phyloP scores from a whole-genome alignment of 2,113 vertebrate species.

The Geococcyx californianus region DNA sequence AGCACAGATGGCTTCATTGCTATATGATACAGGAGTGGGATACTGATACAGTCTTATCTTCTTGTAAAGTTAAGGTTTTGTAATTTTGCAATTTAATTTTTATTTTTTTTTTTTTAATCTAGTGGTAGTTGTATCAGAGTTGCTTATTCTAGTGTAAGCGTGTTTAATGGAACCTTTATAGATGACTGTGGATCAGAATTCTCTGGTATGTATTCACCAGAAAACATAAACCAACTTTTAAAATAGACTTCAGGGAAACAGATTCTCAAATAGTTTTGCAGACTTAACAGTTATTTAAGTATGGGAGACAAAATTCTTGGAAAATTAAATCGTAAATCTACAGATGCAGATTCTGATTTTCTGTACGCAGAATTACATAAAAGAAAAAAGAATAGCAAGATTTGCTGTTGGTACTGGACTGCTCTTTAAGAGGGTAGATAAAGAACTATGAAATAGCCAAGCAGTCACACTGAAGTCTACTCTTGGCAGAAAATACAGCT shows the following conservation, averaged over 20 bases:
- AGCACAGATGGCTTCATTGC: neutral
- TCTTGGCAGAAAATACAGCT: neutral
- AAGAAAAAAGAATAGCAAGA: neutral
- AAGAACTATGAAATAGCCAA: neutral
- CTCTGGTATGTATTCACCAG: neutral
- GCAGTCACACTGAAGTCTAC: neutral
- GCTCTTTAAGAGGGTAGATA: neutral
- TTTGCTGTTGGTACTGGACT: neutral
- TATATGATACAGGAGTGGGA: neutral
- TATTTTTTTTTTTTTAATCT: neutral
- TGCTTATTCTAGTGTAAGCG: neutral
- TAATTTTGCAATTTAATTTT: no score
- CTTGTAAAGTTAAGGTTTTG: neutral
- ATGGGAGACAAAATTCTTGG: neutral
- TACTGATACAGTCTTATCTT: neutral
- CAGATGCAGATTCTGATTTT: neutral
- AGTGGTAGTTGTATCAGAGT: neutral
- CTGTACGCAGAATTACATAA: neutral
- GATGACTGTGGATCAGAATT: neutral
- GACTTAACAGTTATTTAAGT: neutral
- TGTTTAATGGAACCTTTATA: neutral
- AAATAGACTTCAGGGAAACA: neutral
- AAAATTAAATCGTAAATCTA: neutral
- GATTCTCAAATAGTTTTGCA: neutral
- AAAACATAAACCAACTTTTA: neutral